phyloP scores from a whole-genome alignment of 2,797 vertebrate species.

The Chaetophractus vellerosus region DNA sequence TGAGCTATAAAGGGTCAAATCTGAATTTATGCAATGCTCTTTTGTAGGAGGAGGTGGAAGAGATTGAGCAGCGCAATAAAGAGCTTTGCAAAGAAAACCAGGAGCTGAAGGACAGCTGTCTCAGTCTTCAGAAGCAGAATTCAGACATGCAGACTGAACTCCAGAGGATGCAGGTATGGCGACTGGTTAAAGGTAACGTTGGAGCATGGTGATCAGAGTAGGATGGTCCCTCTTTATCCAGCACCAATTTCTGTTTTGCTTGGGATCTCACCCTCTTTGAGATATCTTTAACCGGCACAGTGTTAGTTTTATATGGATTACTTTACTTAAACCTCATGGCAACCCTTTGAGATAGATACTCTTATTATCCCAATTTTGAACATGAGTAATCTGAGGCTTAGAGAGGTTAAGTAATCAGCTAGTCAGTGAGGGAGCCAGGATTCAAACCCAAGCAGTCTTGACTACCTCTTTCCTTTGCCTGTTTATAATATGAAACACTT shows the following conservation, averaged over 20 bases:
- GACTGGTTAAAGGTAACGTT: neutral
- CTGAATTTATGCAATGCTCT: neutral
- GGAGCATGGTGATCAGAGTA: neutral
- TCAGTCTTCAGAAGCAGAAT: constrained; percentile 81
- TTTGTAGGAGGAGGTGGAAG: constrained; percentile 92
- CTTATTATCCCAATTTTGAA: neutral
- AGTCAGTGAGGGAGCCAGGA: neutral
- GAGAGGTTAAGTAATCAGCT: neutral
- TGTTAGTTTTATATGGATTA: neutral
- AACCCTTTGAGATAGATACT: neutral
- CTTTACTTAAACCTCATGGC: neutral
- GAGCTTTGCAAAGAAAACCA: constrained; percentile 83
- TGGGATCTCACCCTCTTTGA: neutral
- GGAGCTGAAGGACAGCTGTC: constrained; percentile 82
- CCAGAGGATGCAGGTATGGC: constrained; percentile 79
- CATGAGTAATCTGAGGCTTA: neutral
- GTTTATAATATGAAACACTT: neutral
- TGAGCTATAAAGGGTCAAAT: neutral
- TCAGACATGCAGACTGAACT: constrained; percentile 78
- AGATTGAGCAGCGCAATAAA: constrained; percentile 89
- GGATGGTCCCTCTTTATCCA: neutral
- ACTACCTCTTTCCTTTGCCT: neutral
- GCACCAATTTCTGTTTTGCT: neutral
- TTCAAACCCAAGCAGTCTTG: neutral
- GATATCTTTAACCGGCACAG: neutral